Base-by-base conservation (phyloP, 2,888 invertebrate species). In the Drosophila fungiperda region DNA sequence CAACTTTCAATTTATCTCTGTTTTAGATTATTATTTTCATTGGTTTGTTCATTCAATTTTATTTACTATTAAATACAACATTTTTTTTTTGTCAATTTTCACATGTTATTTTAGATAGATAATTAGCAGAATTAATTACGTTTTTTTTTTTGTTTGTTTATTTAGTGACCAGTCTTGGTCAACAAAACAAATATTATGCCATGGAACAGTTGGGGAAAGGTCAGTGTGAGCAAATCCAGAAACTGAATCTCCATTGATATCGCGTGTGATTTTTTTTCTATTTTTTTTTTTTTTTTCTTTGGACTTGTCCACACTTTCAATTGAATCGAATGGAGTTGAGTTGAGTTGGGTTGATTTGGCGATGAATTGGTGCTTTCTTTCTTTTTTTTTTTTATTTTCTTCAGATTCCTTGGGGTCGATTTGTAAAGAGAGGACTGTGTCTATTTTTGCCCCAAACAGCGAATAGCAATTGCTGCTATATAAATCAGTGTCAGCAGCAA, bases 291-390 rank as follows among this genome's bases (percentile, higher is more conserved):
- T 23, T 40, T 45, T 20, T 64, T 59, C 53, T 15, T 40, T 23
- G 59, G 42, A 48, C 12, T 40, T 23, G 63, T 38, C 32, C 36
- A 40, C 32, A 54, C 50, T 53, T 60, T 72, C 52, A 68, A 68
- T 68, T 68, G 55, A 71, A 42, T 45, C 12, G 23, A 45, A 45
- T 23, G 15, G 45, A 68, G 36, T 45, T 15, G 45, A 68, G 36
- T 68, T 68, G 52, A 69, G 53, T 64, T 49, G 50, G 58, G 61
- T 62, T 71, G 65, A 79, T 72, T 79, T 66, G 62, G 50, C 74
- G 74, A 52, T 62, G 72, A 77, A 76, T 62, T 68, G 67, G 35
- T 26, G 29, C 5, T 61, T 55, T 63, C 38, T 26, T 54, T 53
- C 36, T 17, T 29, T 26, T 26, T 26, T 26, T 2, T 2, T 26